Evolutionary conservation across 2,888 invertebrate species (phyloP), one percentile per base, ranked within the genome.

Genomic region (Euphydryas editha): DNA sequence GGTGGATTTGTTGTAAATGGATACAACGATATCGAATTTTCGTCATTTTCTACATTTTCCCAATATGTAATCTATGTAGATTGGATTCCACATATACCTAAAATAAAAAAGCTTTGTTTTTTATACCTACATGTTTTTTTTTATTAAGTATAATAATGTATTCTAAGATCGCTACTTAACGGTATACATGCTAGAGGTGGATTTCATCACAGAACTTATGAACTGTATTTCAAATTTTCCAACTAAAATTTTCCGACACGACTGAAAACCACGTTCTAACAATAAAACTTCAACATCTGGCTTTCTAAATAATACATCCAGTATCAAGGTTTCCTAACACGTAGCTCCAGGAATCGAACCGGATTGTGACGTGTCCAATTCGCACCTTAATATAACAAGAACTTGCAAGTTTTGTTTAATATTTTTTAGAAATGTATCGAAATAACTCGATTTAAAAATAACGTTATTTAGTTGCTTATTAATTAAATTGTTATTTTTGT

Each of bases 1-100:
- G 59, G 30, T 47, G 49, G 59, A 62, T 67, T 67, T 70, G 61
- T 64, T 60, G 59, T 66, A 57, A 69, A 69, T 67, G 57, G 59
- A 57, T 59, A 60, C 17, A 46, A 37, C 44, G 15, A 56, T 46
- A 46, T 47, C 11, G 46, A 46, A 46, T 37, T 30, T 44, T 62
- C 54, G 39, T 17, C 11, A 6, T 24, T 60, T 42, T 56, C 56
- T 47, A 60, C 42, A 42, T 57, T 20, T n/a, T 46, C 1, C n/a
- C 7, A 17, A 17, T 17, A n/a, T 7, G 46, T 17, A 46, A 17
- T 17, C 17, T 44, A 44, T 17, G 8, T 46, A 46, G 7, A 46
- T 46, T 17, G n/a, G 46, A 10, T 17, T n/a, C n/a, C 5, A 42
- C n/a, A 42, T n/a, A n/a, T n/a, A 42, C 15, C n/a, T 30, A 30